These are phyloP conservation scores for Adelphocoris suturalis DNA, from an alignment of 2,888 invertebrate species.

Conservation along the genomic window DNA sequence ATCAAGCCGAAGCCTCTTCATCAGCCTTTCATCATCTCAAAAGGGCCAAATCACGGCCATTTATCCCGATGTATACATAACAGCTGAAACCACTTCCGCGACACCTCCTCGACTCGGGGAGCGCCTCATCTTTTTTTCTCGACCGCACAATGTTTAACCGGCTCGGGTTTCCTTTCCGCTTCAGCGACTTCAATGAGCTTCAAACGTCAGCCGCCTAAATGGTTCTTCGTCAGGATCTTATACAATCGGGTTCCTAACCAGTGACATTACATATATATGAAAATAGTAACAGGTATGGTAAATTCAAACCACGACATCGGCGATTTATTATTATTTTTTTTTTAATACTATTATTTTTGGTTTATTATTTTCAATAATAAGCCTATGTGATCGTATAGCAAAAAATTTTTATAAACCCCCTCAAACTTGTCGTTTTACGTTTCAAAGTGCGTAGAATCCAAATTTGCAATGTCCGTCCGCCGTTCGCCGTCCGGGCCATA, in stretches of 20 bases:
- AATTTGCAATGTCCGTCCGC: too few species aligned
- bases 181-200: not conserved
- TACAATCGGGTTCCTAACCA: not conserved
- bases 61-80: conserved; percentile 12
- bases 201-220: not conserved
- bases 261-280: not conserved
- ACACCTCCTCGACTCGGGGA: not conserved
- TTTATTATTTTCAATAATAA: too few species aligned
- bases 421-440: too few species aligned
- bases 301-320: too few species aligned
- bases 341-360: too few species aligned
- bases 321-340: too few species aligned
- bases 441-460: too few species aligned
- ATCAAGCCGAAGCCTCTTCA: not conserved
- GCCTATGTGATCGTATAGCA: too few species aligned
- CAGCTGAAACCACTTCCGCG: not conserved
- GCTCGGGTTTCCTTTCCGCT: not conserved
- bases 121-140: not conserved
- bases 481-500: too few species aligned
- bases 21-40: not conserved
- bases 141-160: not conserved
- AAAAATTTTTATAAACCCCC: too few species aligned
- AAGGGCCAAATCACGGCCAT: not conserved
- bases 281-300: too few species aligned
- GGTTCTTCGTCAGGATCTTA: not conserved